These are phyloP conservation scores for Mycetomoellerius zeteki DNA, from an alignment of 1,140 invertebrate genomes.

Conservation along the genomic window DNA sequence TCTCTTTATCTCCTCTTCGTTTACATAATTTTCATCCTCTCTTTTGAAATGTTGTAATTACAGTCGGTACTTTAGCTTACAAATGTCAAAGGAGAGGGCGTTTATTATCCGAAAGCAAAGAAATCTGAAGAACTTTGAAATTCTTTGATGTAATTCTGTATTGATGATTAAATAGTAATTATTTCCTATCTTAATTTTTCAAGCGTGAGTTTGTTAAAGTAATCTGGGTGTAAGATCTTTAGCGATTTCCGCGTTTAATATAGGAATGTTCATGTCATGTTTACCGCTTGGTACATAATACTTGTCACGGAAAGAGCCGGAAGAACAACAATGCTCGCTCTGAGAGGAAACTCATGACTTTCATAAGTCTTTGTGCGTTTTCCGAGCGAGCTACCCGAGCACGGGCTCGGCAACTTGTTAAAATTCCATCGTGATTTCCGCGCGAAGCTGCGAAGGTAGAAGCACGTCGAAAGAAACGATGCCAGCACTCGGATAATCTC, in stretches of 20 bases:
- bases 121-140: slow-evolving; percentile 21
- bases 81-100: slow-evolving; percentile 35
- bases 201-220: neutral
- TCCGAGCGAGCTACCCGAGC: slow-evolving; percentile 26
- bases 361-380: slow-evolving; percentile 68
- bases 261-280: slow-evolving; percentile 47
- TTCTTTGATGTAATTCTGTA: neutral
- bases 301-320: slow-evolving; percentile 35
- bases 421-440: slow-evolving; percentile 74
- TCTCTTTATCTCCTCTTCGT: slow-evolving; percentile 16
- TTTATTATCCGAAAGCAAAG: slow-evolving; percentile 48
- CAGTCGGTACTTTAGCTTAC: slow-evolving; percentile 30
- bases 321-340: slow-evolving; percentile 48
- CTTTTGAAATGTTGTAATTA: slow-evolving; percentile 33
- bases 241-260: slow-evolving; percentile 33
- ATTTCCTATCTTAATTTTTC: slow-evolving; percentile 27
- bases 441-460: slow-evolving; percentile 45
- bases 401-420: slow-evolving; percentile 68
- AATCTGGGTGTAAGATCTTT: neutral
- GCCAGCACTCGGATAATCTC: slow-evolving; percentile 74
- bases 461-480: slow-evolving; percentile 69
- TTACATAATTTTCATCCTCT: slow-evolving; percentile 29
- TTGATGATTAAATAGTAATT: slow-evolving; percentile 41
- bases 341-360: slow-evolving; percentile 65
- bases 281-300: slow-evolving; percentile 45